A percentile compares a stretch with the other conserved stretches of the same genome.
These are phyloP conservation scores for Hormaphis cornu DNA, from an alignment of 1,140 invertebrate genomes.

Conservation along the genomic window DNA sequence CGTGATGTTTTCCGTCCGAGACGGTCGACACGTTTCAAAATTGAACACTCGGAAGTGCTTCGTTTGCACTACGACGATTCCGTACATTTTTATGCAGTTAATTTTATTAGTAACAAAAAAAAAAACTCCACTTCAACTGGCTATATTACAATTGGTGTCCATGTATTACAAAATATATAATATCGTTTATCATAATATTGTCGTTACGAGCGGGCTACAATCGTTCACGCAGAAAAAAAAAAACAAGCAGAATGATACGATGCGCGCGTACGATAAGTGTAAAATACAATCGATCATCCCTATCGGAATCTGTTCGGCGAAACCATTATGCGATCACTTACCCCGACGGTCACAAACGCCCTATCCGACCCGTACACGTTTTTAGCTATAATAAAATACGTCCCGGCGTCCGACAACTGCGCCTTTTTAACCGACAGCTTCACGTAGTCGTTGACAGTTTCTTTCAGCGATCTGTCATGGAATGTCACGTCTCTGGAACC, in stretches of 20 bases:
- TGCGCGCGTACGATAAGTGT: too few species aligned
- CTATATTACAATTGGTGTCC: conserved; percentile 25
- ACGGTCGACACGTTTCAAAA: too few species aligned
- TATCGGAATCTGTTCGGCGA: background rate
- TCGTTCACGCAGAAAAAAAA: too few species aligned
- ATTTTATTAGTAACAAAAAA: background rate
- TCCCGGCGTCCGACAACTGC: conserved; percentile 76
- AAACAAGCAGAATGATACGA: too few species aligned
- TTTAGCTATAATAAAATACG: conserved; percentile 85
- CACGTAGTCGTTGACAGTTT: conserved; percentile 72
- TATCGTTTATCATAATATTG: background rate
- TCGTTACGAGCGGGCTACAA: background rate
- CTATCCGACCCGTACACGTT: conserved; percentile 81
- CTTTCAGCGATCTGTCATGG: conserved; percentile 64
- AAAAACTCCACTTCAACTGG: conserved; percentile 1
- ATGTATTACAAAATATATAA: conserved; percentile 6
- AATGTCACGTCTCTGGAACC: conserved; percentile 71
- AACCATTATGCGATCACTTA: conserved; percentile 42
- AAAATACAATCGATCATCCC: too few species aligned
- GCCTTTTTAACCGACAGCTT: conserved; percentile 80
- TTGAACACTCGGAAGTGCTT: too few species aligned
- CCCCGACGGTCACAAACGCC: conserved; percentile 72
- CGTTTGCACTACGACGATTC: too few species aligned
- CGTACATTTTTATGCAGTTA: too few species aligned
- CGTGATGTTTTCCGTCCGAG: too few species aligned